A percentile compares a stretch with the other conserved stretches of the same genome.
Evolutionary conservation across 64 coral and sea anemone genomes (phyloP).

Genomic region (Orbicella faveolata): DNA sequence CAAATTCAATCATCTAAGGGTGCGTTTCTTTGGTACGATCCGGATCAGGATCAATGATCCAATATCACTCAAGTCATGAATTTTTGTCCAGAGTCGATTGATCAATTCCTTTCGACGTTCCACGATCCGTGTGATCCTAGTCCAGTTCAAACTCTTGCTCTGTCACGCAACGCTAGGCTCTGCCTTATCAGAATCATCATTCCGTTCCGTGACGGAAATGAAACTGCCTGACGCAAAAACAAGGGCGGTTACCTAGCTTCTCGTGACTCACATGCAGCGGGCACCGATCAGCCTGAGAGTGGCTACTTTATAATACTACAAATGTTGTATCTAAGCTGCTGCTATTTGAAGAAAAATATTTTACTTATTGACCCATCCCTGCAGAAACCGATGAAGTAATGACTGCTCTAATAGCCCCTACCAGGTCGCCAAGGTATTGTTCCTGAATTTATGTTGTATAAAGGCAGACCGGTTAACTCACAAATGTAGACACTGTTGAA

Average conservation of each 20-base stretch:
- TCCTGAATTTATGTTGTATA: background rate
- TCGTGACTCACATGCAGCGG: background rate
- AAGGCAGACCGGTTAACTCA: background rate
- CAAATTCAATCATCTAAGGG: too few species aligned
- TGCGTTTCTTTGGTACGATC: too few species aligned
- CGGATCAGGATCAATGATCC: too few species aligned
- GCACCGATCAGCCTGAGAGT: background rate
- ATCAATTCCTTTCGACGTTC: too few species aligned
- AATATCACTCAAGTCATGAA: too few species aligned
- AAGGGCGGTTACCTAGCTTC: slow-evolving; percentile 22
- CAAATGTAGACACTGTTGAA: too few species aligned
- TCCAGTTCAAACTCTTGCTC: too few species aligned
- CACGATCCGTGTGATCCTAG: too few species aligned
- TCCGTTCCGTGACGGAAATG: background rate
- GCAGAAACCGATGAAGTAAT: background rate
- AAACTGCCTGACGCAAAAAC: background rate
- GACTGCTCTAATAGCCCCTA: slow-evolving; percentile 11
- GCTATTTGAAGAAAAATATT: background rate
- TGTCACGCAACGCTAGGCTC: background rate
- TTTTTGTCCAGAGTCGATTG: too few species aligned
- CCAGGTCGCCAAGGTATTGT: slow-evolving; percentile 10
- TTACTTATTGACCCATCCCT: background rate
- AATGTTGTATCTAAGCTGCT: background rate
- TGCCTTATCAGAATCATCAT: too few species aligned
- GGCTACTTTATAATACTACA: background rate